Conservation (phyloP, 2,797 vertebrate species). For the Notolabrus celidotus region DNA sequence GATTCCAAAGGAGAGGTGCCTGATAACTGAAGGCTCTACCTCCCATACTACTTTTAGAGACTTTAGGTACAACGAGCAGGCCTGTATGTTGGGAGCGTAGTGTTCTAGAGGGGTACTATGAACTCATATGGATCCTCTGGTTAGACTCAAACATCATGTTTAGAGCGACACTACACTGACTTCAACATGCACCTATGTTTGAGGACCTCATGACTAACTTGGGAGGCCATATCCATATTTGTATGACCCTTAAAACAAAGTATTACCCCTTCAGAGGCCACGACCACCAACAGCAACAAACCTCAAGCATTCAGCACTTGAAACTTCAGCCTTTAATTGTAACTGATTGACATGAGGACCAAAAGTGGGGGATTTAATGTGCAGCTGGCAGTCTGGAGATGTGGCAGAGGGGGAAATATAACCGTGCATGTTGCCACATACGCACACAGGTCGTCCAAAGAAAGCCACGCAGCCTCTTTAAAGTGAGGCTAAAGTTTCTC, state of each 20-base stretch:
- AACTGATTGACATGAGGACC: conserved; percentile 46
- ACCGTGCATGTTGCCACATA: conserved; percentile 50
- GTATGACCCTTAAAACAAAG: conserved; percentile 4
- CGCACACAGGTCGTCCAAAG: conserved; percentile 41
- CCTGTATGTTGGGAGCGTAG: too few species aligned
- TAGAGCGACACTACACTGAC: too few species aligned
- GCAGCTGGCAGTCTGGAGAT: conserved; percentile 23
- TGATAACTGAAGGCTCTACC: too few species aligned
- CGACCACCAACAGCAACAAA: conserved; percentile 20
- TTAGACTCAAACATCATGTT: too few species aligned
- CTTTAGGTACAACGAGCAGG: too few species aligned
- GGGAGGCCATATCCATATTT: not conserved
- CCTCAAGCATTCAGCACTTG: conserved; percentile 21
- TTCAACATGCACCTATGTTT: too few species aligned
- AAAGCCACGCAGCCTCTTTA: conserved; percentile 42
- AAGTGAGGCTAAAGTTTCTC: conserved; percentile 61
- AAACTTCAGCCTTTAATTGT: conserved; percentile 51
- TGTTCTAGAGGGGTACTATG: too few species aligned
- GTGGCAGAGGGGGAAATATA: conserved; percentile 27
- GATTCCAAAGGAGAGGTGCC: too few species aligned
- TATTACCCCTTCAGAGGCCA: conserved; percentile 26
- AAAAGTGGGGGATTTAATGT: conserved; percentile 39
- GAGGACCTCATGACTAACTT: conserved; percentile 6
- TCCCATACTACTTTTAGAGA: too few species aligned
- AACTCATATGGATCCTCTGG: too few species aligned